phyloP scores from a whole-genome alignment of 2,888 invertebrate species.

The Carterocephalus palaemon region DNA sequence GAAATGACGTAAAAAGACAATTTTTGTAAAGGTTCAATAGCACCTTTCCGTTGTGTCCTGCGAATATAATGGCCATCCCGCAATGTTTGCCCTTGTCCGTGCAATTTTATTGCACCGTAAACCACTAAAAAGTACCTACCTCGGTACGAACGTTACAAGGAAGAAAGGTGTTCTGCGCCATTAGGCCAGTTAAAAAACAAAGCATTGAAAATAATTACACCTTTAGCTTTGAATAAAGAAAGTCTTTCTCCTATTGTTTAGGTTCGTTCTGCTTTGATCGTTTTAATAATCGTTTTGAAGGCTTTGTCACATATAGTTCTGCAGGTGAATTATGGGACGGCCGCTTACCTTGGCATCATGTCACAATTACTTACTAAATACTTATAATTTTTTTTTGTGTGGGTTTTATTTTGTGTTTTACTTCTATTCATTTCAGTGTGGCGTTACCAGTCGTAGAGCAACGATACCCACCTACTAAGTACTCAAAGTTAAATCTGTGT shows the following conservation, averaged over 20 bases:
- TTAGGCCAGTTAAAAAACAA: conserved; percentile 64
- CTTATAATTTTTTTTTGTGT: too few relatives aligned
- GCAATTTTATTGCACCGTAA: conserved; percentile 70
- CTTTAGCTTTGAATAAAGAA: conserved; percentile 58
- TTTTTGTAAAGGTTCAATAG: conserved; percentile 37
- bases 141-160: conserved; percentile 58
- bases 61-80: conserved; percentile 56
- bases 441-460: too few relatives aligned
- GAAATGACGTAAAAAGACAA: conserved; percentile 32
- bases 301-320: conserved; percentile 47
- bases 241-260: conserved; percentile 68
- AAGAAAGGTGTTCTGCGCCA: conserved; percentile 63
- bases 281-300: conserved; percentile 50
- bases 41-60: conserved; percentile 39
- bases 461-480: too few relatives aligned
- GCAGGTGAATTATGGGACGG: conserved; percentile 52
- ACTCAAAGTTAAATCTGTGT: too few relatives aligned
- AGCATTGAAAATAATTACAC: conserved; percentile 63
- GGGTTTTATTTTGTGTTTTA: conserved; percentile 22
- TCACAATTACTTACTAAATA: too few relatives aligned
- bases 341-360: too few relatives aligned
- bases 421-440: conserved; percentile 30
- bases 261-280: conserved; percentile 49
- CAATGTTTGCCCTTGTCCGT: conserved; percentile 73
- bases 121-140: conserved; percentile 73